phyloP scores from a whole-genome alignment of 2,797 vertebrate genomes.

The Coregonus sp. region DNA sequence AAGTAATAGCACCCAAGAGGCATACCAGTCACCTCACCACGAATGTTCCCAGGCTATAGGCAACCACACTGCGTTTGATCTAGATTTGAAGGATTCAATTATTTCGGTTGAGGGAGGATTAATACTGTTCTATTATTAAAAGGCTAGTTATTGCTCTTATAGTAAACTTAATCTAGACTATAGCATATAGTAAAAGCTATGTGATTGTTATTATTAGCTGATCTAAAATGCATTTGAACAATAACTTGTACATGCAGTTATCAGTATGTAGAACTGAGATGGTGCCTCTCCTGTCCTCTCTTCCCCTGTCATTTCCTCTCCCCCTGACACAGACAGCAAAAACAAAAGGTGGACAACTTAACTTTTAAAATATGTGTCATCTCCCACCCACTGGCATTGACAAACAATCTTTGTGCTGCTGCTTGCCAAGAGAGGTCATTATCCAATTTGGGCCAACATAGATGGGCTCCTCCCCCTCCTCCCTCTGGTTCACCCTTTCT shows the following conservation, averaged over 20 bases:
- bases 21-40: slow-evolving; percentile 75
- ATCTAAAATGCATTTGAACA: not conserved
- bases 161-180: not conserved
- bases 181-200: not conserved
- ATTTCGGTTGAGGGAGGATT: slow-evolving; percentile 32
- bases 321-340: not conserved
- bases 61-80: slow-evolving; percentile 64
- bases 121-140: slow-evolving; percentile 12
- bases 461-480: slow-evolving; percentile 37
- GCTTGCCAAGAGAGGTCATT: slow-evolving; percentile 60
- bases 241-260: not conserved
- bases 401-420: slow-evolving; percentile 58
- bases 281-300: not conserved
- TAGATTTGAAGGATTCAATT: slow-evolving; percentile 36
- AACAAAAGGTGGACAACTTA: slow-evolving; percentile 19
- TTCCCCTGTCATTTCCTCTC: not conserved
- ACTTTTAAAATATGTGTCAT: slow-evolving; percentile 37
- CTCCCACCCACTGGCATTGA: slow-evolving; percentile 35
- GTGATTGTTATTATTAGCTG: not conserved
- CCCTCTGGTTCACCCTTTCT: slow-evolving; percentile 39
- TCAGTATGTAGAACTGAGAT: not conserved
- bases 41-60: slow-evolving; percentile 71
- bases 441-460: slow-evolving; percentile 63
- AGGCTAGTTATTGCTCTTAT: not conserved
- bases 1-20: slow-evolving; percentile 80